phyloP scores from a whole-genome alignment of 2,113 vertebrate genomes.

The Epinephelus moara region DNA sequence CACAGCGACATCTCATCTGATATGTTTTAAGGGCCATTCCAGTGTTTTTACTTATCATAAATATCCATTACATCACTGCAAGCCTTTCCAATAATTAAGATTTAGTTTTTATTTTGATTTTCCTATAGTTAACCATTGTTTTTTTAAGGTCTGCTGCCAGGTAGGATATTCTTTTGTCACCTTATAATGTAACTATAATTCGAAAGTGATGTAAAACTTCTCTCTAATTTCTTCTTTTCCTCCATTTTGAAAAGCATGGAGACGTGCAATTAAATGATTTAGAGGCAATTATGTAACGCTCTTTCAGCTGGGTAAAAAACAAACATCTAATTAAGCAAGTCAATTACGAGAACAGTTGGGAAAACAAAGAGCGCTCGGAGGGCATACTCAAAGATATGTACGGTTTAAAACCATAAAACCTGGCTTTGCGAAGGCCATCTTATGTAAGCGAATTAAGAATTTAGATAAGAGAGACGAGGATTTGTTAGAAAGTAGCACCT shows the following conservation, averaged over 20 bases:
- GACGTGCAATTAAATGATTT: constrained; percentile 39
- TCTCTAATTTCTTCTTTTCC: background rate
- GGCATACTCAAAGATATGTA: constrained; percentile 2
- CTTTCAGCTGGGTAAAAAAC: constrained; percentile 39
- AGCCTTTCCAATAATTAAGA: background rate
- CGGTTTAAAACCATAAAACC: constrained; percentile 12
- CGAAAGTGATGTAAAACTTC: background rate
- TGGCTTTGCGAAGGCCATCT: background rate
- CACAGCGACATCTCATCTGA: background rate
- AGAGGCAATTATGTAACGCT: constrained; percentile 43
- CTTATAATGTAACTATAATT: constrained; percentile 4
- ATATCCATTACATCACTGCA: background rate
- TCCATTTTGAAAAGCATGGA: constrained; percentile 7
- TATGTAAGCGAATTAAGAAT: constrained; percentile 14
- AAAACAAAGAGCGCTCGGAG: constrained; percentile 26
- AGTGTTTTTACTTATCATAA: background rate
- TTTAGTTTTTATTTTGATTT: background rate
- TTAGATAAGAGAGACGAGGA: background rate
- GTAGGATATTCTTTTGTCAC: constrained; percentile 1
- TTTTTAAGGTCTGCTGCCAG: constrained; percentile 3
- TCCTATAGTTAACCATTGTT: background rate
- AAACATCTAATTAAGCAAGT: constrained; percentile 57
- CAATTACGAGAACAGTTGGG: constrained; percentile 40
- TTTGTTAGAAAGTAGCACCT: constrained; percentile 15
- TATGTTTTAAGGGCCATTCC: background rate